A percentile compares a stretch with the other conserved stretches of the same genome.
phyloP scores from a whole-genome alignment of 1,140 invertebrate species.

The Heliothis virescens region DNA sequence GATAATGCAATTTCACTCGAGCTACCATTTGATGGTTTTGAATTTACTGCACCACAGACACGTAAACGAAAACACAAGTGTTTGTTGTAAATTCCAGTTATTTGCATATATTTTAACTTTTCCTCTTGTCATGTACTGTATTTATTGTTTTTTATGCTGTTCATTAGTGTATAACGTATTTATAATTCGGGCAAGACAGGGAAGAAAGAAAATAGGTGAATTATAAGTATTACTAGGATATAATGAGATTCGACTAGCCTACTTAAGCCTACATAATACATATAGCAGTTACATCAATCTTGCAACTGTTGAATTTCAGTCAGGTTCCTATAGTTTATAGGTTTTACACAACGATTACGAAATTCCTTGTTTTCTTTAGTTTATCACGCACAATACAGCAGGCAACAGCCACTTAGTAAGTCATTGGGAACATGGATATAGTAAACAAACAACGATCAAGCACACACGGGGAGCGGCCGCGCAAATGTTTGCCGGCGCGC shows the following conservation, averaged over 20 bases:
- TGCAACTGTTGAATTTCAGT: neutral
- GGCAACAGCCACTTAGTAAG: constrained; percentile 14
- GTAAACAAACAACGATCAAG: constrained; percentile 38
- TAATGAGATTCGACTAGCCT: no score
- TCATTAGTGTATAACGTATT: neutral
- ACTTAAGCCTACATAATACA: no score
- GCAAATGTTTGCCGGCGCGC: constrained; percentile 71
- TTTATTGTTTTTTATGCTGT: neutral
- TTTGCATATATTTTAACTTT: constrained; percentile 26
- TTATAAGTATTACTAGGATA: no score
- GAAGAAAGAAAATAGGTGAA: no score
- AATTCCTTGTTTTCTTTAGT: no score
- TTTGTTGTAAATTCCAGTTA: neutral
- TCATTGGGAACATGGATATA: constrained; percentile 36
- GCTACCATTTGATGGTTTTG: constrained; percentile 9
- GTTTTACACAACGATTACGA: no score
- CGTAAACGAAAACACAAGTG: constrained; percentile 21
- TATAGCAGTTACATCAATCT: no score
- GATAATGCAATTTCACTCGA: constrained; percentile 41
- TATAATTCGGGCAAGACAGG: neutral
- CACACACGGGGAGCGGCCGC: constrained; percentile 58
- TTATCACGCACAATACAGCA: neutral
- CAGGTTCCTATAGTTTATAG: no score
- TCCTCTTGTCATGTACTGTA: neutral
- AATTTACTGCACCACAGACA: constrained; percentile 6